Evolutionary conservation across 2,113 vertebrate species (phyloP), one percentile per base, ranked within the genome.

Genomic region (Cyprinodon variegatus): DNA sequence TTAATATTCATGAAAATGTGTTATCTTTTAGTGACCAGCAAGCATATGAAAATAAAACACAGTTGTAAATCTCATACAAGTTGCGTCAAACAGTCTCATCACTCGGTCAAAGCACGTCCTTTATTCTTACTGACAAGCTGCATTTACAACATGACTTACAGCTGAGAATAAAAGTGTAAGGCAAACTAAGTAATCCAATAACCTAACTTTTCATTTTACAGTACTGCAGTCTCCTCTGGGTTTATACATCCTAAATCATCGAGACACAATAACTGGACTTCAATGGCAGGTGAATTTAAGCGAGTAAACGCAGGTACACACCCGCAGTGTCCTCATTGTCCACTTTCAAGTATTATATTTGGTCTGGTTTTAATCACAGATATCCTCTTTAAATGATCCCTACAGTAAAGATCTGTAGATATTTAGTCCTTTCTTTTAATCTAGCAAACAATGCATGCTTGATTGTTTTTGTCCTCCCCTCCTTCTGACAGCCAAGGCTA

Each of bases 141-240:
- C 65, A 79, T 84, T 87, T 83, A 83, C 68, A 60, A 64, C 62
- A 11, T 86, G 85, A 91, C 84, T 82, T 79, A 90, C 71, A 20
- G 70, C 65, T 4, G 59, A 62, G 53, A 83, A 80, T 87, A 87
- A 87, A 87, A 87, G 70, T 76, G 63, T 38, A 68, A 78, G 79
- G 83, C 74, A 82, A 80, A 90, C 78, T 83, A 77, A 88, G 87
- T 76, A 66, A 79, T 77, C 68, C 76, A 79, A 61, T 82, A 81
- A 70, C 71, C 70, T 40, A 90, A 82, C 85, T 86, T 88, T 79
- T 86, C 67, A 57, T 89, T 90, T 83, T 83, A 88, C 77, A 79
- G 68, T 72, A 66, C 74, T 74, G 78, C 85, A 48, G 46, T 60
- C 65, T 63, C 61, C 61, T 77, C 63, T 73, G 70, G 81, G 78